Evolutionary conservation across 1,140 invertebrate genomes (phyloP).

Genomic region (Tetramorium parvispinum): DNA sequence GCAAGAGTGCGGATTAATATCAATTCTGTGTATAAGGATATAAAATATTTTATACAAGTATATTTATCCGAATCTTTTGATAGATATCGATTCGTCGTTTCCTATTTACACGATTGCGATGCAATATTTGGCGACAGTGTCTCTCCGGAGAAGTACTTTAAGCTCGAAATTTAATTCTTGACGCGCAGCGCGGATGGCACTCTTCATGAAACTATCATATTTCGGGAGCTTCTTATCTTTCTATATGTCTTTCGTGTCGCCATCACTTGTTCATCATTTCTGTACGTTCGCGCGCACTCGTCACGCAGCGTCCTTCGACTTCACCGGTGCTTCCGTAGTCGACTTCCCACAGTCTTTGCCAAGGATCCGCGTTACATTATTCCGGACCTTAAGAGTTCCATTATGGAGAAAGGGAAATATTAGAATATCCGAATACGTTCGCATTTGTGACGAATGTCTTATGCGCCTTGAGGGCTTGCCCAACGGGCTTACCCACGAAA

Average conservation of each 20-base stretch:
- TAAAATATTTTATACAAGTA: too few relatives aligned
- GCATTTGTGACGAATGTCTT: conserved; percentile 8
- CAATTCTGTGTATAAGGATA: neutral
- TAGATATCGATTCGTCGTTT: neutral
- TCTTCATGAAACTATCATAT: neutral
- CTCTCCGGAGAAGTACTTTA: conserved; percentile 1
- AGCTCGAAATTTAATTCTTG: neutral
- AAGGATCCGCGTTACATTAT: conserved; percentile 32
- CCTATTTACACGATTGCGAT: neutral
- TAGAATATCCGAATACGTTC: conserved; percentile 22
- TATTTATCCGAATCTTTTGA: neutral
- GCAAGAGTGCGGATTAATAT: neutral
- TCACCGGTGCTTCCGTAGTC: neutral
- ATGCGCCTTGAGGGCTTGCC: neutral
- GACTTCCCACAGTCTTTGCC: conserved; percentile 2
- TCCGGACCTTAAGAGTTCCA: neutral
- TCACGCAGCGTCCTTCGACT: conserved; percentile 15
- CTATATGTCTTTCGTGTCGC: neutral
- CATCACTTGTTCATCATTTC: conserved; percentile 16
- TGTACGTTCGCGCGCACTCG: neutral
- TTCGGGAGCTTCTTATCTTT: too few relatives aligned
- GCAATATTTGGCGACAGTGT: neutral
- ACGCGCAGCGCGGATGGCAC: neutral
- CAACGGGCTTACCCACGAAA: neutral
- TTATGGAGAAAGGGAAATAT: conserved; percentile 19